Conservation (phyloP, 2,888 invertebrate species). For the Graphium colonna region DNA sequence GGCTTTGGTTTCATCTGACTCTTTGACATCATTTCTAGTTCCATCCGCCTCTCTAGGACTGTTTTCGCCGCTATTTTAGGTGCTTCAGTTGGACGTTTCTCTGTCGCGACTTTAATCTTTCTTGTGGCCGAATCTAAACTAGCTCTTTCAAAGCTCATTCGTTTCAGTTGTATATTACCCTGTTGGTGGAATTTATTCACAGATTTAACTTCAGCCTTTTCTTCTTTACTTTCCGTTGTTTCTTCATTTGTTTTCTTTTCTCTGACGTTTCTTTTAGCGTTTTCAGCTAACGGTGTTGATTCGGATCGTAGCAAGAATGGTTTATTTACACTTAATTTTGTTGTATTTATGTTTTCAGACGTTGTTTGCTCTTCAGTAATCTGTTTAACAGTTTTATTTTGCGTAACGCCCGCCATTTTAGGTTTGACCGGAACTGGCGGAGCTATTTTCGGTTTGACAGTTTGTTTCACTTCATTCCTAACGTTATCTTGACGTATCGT, state of each 20-base stretch:
- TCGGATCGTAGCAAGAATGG: conserved; percentile 45
- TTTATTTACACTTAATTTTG: conserved; percentile 53
- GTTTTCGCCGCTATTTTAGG: conserved; percentile 61
- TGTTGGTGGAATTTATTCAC: conserved; percentile 41
- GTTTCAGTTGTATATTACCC: conserved; percentile 66
- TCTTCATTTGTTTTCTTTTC: neutral
- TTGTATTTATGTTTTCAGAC: conserved; percentile 51
- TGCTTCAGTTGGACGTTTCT: conserved; percentile 51
- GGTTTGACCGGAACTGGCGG: conserved; percentile 85
- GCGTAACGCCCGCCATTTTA: conserved; percentile 47
- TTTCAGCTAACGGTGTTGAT: conserved; percentile 40
- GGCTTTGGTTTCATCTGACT: conserved; percentile 44
- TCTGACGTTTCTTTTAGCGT: conserved; percentile 34
- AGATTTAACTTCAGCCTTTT: conserved; percentile 31
- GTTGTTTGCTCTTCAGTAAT: conserved; percentile 46
- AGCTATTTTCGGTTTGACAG: conserved; percentile 73
- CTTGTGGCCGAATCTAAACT: conserved; percentile 71
- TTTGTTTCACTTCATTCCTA: conserved; percentile 32
- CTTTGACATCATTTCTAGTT: conserved; percentile 66
- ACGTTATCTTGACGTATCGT: conserved; percentile 33
- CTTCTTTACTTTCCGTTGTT: conserved; percentile 25
- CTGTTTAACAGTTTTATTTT: conserved; percentile 39
- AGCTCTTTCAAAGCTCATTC: conserved; percentile 70
- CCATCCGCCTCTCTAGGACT: conserved; percentile 69
- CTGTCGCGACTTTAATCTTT: conserved; percentile 50